Evolutionary conservation across 2,797 vertebrate species (phyloP).

Genomic region (Hephaestus fuliginosus): DNA sequence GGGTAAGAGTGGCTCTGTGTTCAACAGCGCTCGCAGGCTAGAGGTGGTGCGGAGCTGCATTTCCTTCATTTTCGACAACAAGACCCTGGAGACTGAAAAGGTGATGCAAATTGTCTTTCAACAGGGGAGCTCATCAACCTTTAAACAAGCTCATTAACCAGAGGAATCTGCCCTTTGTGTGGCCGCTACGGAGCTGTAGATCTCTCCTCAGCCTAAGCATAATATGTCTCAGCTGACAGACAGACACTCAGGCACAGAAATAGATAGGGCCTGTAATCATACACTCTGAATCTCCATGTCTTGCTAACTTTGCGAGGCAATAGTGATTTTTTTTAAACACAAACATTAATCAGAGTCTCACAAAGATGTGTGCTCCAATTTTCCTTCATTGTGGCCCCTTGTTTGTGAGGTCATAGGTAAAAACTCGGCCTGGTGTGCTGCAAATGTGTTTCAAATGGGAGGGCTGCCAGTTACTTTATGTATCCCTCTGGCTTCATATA

Average conservation of each 20-base stretch:
- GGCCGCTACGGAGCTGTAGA: slow-evolving; percentile 3
- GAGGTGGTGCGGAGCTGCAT: slow-evolving; percentile 98
- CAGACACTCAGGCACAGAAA: slow-evolving; percentile 30
- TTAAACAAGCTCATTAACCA: slow-evolving; percentile 41
- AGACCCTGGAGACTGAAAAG: slow-evolving; percentile 98
- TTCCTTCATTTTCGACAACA: slow-evolving; percentile 96
- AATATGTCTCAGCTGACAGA: slow-evolving; percentile 58
- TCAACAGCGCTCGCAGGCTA: slow-evolving; percentile 97
- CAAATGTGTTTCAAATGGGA: slow-evolving; percentile 50
- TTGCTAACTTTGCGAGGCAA: slow-evolving; percentile 7
- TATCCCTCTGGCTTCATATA: slow-evolving; percentile 65
- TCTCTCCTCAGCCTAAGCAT: slow-evolving; percentile 35
- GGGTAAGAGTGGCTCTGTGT: slow-evolving; percentile 92
- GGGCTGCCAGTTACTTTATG: slow-evolving; percentile 61
- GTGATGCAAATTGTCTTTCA: slow-evolving; percentile 72
- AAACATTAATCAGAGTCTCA: slow-evolving; percentile 1
- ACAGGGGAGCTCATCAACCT: slow-evolving; percentile 44
- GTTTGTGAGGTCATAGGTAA: slow-evolving; percentile 29
- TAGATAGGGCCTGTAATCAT: slow-evolving; percentile 31
- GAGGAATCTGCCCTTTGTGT: slow-evolving; percentile 19
- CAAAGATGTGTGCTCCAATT: slow-evolving; percentile 6
- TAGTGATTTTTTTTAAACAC: slow-evolving; percentile 14
- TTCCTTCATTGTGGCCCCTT: slow-evolving; percentile 8
- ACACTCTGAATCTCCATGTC: slow-evolving; percentile 14
- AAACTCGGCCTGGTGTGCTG: slow-evolving; percentile 25